Conservation (phyloP, 2,113 vertebrate genomes). For the Ciconia maguari region DNA sequence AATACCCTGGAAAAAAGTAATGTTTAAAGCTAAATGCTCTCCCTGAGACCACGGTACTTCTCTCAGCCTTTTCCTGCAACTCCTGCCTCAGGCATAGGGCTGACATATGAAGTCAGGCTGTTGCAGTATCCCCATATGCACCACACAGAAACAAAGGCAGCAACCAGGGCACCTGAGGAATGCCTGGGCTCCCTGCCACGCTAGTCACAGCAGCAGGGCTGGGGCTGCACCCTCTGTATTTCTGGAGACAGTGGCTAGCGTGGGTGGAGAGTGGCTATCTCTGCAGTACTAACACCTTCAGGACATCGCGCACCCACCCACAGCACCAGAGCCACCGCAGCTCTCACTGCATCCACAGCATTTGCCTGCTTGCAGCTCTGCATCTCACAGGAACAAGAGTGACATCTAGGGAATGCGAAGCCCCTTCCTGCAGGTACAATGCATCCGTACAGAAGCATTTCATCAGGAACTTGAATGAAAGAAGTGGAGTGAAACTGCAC, state of each 20-base stretch:
- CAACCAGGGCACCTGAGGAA: background rate
- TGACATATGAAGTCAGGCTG: background rate
- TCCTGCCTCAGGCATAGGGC: background rate
- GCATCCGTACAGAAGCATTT: background rate
- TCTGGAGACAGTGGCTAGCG: background rate
- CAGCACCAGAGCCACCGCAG: background rate
- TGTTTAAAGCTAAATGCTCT: background rate
- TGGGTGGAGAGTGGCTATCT: background rate
- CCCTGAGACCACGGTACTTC: background rate
- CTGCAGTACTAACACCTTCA: background rate
- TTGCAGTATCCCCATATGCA: background rate
- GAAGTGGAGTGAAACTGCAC: background rate
- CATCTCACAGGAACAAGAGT: background rate
- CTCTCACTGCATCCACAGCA: background rate
- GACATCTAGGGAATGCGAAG: background rate
- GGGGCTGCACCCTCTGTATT: background rate
- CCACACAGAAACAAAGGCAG: background rate
- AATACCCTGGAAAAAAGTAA: background rate
- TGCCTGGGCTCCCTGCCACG: background rate
- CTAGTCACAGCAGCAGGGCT: background rate
- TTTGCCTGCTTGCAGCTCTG: background rate
- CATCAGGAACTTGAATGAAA: background rate
- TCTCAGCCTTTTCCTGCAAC: background rate
- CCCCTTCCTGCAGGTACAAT: background rate
- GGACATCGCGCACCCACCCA: background rate